Evolutionary conservation across 2,113 vertebrate genomes (phyloP).

Genomic region (Bubo scandiacus): DNA sequence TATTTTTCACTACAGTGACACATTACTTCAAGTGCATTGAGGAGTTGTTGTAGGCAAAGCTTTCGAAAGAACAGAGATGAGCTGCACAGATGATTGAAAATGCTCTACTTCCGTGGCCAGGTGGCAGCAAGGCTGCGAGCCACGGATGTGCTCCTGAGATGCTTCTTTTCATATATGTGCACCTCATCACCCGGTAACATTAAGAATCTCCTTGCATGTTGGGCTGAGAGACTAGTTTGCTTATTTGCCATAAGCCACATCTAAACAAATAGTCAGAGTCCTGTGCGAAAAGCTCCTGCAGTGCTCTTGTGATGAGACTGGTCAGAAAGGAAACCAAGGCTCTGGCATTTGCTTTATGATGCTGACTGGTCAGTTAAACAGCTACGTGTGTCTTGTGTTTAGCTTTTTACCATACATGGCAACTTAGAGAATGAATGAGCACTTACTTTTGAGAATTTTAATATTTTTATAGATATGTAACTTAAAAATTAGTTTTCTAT

Average conservation of each 20-base stretch:
- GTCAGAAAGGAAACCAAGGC: not conserved
- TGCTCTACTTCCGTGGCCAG: not conserved
- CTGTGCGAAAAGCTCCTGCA: not conserved
- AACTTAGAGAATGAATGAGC: not conserved
- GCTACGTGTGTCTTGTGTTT: not conserved
- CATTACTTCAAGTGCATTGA: not conserved
- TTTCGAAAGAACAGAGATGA: not conserved
- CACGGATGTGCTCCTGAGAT: not conserved
- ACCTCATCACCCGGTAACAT: not conserved
- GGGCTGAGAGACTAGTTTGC: not conserved
- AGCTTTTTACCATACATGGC: not conserved
- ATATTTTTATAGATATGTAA: not conserved
- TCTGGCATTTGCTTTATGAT: not conserved
- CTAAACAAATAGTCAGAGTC: conserved; percentile 5
- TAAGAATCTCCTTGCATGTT: not conserved
- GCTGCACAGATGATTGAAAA: not conserved
- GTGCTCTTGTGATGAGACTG: conserved; percentile 11
- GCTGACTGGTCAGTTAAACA: not conserved
- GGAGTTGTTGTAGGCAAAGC: not conserved
- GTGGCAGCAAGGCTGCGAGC: not conserved
- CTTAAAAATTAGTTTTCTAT: not conserved
- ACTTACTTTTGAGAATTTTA: not conserved
- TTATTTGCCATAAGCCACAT: conserved; percentile 17
- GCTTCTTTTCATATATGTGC: not conserved
- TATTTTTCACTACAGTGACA: not conserved